A percentile compares a stretch with the other conserved stretches of the same genome.
These are phyloP conservation scores for Zaprionus inermis DNA, from an alignment of 1,140 invertebrate species.

Conservation along the genomic window DNA sequence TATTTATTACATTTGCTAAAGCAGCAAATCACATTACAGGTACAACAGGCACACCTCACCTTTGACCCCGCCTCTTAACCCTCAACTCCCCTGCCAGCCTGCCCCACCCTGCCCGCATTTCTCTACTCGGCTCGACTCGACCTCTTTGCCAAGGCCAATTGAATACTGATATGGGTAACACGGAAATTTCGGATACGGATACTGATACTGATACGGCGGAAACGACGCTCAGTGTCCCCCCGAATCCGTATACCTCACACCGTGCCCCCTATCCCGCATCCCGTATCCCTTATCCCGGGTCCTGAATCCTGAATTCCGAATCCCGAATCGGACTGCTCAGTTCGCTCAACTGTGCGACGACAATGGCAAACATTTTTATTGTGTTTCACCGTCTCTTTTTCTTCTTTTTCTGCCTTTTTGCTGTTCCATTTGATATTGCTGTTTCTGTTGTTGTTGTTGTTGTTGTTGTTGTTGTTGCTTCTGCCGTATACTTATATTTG, in stretches of 20 bases:
- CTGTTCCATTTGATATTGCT: constrained; percentile 18
- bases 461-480: constrained; percentile 10
- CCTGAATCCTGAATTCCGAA: neutral
- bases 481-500: constrained; percentile 22
- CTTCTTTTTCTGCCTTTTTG: constrained; percentile 15
- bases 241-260: neutral
- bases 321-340: neutral
- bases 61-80: constrained; percentile 3
- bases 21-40: constrained; percentile 45
- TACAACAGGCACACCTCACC: neutral
- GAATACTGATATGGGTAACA: constrained; percentile 41
- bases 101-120: neutral
- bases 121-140: neutral
- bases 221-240: neutral
- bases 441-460: constrained; percentile 13
- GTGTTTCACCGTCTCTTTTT: constrained; percentile 57
- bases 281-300: neutral
- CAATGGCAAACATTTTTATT: constrained; percentile 70
- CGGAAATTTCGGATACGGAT: constrained; percentile 32
- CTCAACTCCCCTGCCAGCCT: neutral
- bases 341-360: constrained; percentile 57
- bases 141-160: constrained; percentile 28
- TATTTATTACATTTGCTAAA: constrained; percentile 45
- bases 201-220: constrained; percentile 22
- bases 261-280: neutral